Base-by-base conservation (phyloP, 1,140 invertebrate species). In the Patella vulgata region DNA sequence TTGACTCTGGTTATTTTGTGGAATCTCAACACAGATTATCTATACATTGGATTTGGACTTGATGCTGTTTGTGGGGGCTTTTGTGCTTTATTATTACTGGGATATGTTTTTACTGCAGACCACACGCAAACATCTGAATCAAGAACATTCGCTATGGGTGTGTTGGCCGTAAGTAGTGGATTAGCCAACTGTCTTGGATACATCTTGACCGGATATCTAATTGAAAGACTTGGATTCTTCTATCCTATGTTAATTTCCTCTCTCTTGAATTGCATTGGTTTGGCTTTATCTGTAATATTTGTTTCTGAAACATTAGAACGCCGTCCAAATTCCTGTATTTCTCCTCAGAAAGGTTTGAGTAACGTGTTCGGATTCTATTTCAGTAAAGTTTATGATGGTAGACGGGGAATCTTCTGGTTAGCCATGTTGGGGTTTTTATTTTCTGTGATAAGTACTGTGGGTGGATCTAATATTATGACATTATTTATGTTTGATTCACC, bases 351-450 rank as follows among this genome's bases (percentile, higher is more conserved):
- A 28, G 46, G 46, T n/a, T 21, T 48, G 14, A 1, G 23, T 17
- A 48, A 59, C 33, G 57, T 59, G 17, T 50, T 64, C 28, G 44
- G 53, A 8, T 64, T 64, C 25, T 59, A 58, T 46, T 31, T 58
- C 9, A 40, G 47, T 17, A 55, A 64, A 4, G 62, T 50, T 6
- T 14, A 36, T 21, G 6, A 39, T 11, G 12, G 30, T 23, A 11
- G 30, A 1, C 23, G 56, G n/a, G 27, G 9, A 6, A 21, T 51
- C 25, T 64, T 64, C 31, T 27, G 28, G 9, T 9, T 50, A 1
- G 47, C 47, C 8, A n/a, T 59, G 30, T 23, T 33, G 3, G 9
- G 52, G 17, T 53, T 46, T 23, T 19, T 59, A 19, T 36, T 59
- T 31, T 27, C 50, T 2, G 30, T 50, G 23, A 21, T 46, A 19